Base-by-base conservation (phyloP, 2,888 invertebrate genomes). In the Metalampra italica region DNA sequence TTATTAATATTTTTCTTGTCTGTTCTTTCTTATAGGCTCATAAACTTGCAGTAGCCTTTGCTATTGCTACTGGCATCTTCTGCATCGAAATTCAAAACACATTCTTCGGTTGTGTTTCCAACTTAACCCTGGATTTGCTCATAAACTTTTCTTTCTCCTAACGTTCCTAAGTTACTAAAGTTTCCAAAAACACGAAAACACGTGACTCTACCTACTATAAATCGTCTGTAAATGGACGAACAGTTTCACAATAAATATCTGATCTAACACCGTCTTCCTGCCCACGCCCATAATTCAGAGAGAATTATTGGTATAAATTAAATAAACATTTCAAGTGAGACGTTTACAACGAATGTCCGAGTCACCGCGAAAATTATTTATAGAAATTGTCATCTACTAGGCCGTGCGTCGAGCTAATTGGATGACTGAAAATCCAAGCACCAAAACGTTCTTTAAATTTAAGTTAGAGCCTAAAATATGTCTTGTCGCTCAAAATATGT, bases 241-340 rank as follows among this genome's bases (percentile, higher is more conserved):
- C 65, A 73, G 78, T 75, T 76, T 74, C 78, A 83, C 78, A 79
- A 84, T 83, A 85, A 81, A 84, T 84, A 84, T 82, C 75, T 75
- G 72, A 84, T 83, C 81, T 78, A 79, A 84, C 83, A 78, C 78
- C 79, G 79, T 79, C 83, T 84, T 85, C 82, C 84, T 79, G 79
- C 82, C 82, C 78, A 82, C 82, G 78, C 74, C 64, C 77, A 84
- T 87, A 85, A 84, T 80, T 87, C 80, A 82, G 70, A 57, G 71
- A 78, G 81, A 87, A 75, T 82, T 84, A 86, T 85, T 77, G 73
- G 80, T 78, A 83, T 85, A 81, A 81, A 87, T 83, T 81, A 85
- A 85, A 86, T 83, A 86, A 86, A 86, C 82, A 85, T 81, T 69
- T 85, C 84, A 79, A 79, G 70, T 73, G 69, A 66, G 82, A 81